phyloP scores from a whole-genome alignment of 2,113 vertebrate genomes.

The Mobula birostris region DNA sequence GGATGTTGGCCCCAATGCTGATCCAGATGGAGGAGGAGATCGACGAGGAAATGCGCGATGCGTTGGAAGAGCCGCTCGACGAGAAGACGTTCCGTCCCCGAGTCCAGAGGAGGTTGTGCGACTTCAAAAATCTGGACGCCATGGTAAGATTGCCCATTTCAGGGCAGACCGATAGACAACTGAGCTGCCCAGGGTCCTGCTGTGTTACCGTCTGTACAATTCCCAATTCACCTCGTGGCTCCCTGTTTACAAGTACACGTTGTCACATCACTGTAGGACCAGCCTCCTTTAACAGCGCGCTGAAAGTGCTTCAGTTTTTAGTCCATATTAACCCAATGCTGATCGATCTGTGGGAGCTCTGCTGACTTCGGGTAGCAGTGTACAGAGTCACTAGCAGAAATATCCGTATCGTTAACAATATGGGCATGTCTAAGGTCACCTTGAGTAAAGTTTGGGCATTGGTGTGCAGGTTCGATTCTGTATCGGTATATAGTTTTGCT shows the following conservation, averaged over 20 bases:
- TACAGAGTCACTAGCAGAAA: not conserved
- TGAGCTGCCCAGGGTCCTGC: not conserved
- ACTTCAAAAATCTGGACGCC: slow-evolving; percentile 88
- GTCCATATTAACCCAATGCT: not conserved
- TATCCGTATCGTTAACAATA: not conserved
- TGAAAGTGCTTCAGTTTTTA: not conserved
- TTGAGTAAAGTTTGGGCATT: not conserved
- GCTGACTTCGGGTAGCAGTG: not conserved
- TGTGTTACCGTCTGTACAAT: not conserved
- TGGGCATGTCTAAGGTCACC: not conserved
- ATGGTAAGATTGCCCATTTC: slow-evolving; percentile 66
- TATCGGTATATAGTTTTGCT: not conserved
- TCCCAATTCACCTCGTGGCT: not conserved
- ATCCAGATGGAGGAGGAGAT: slow-evolving; percentile 97
- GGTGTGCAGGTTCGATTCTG: not conserved
- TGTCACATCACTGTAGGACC: not conserved
- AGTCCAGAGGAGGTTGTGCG: slow-evolving; percentile 69
- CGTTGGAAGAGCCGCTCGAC: slow-evolving; percentile 26
- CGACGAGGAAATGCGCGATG: slow-evolving; percentile 72
- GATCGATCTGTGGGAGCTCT: not conserved
- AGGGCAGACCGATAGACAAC: not conserved
- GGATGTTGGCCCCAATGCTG: slow-evolving; percentile 89
- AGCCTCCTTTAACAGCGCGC: not conserved
- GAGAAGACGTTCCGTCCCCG: slow-evolving; percentile 36
- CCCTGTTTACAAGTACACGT: not conserved